A percentile compares a stretch with the other conserved stretches of the same genome.
Conservation (phyloP, 1,140 invertebrate species). For the Hyles euphorbiae region DNA sequence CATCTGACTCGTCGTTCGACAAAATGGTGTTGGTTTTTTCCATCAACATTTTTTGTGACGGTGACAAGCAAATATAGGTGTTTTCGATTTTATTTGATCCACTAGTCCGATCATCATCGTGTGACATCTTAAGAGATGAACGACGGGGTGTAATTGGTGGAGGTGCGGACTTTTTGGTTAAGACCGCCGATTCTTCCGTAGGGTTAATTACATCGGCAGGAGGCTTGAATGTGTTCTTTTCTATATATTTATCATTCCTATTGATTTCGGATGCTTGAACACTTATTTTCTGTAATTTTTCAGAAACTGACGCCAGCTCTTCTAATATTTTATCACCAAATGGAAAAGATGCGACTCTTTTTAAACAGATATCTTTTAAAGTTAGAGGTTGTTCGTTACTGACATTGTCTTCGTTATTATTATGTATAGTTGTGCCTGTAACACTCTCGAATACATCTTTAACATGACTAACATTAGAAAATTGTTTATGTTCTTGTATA, state of each 20-base stretch:
- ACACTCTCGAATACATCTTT: constrained; percentile 59
- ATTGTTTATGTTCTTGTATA: constrained; percentile 17
- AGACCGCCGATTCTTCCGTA: constrained; percentile 22
- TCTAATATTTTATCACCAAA: constrained; percentile 80
- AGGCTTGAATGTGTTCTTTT: too few relatives aligned
- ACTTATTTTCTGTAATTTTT: constrained; percentile 73
- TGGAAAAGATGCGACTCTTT: constrained; percentile 79
- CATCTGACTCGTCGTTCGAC: constrained; percentile 50
- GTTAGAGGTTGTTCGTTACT: constrained; percentile 30
- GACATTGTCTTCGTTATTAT: constrained; percentile 17
- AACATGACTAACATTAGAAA: constrained; percentile 45
- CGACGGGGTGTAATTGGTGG: constrained; percentile 59
- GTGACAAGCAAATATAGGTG: constrained; percentile 82
- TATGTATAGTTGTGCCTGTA: constrained; percentile 26
- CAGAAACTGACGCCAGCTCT: constrained; percentile 80
- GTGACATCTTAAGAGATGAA: constrained; percentile 54
- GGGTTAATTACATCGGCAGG: too few relatives aligned
- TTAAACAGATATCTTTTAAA: constrained; percentile 77
- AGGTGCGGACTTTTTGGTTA: constrained; percentile 32
- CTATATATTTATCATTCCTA: background rate
- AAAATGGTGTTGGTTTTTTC: constrained; percentile 65
- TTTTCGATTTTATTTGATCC: constrained; percentile 77
- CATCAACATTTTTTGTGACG: constrained; percentile 79
- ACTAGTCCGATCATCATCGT: constrained; percentile 75
- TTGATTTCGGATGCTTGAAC: background rate